Percentiles rank a stretch among this genome's conserved stretches.
phyloP scores from a whole-genome alignment of 2,888 invertebrate species.

The Patella ulyssiponensis region DNA sequence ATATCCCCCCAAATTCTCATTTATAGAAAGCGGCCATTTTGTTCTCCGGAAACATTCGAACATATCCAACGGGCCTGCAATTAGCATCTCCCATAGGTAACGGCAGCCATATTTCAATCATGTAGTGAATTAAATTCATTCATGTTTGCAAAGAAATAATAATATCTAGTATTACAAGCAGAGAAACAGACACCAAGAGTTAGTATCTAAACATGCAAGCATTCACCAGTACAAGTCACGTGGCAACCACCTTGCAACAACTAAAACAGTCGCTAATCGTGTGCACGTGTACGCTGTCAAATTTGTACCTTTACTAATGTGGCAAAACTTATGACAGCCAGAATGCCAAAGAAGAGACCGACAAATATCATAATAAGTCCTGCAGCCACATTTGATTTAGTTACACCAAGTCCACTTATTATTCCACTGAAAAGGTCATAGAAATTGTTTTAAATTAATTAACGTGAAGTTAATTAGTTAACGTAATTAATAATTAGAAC shows the following conservation, averaged over 20 bases:
- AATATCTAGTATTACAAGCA: no score
- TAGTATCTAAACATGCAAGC: background rate
- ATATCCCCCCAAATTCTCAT: no score
- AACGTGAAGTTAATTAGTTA: background rate
- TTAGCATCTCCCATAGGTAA: background rate
- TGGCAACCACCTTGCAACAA: background rate
- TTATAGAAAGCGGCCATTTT: no score
- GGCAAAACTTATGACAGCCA: constrained; percentile 75
- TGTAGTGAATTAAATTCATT: no score
- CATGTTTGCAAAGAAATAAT: no score
- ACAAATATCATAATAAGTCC: constrained; percentile 86
- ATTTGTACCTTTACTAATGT: constrained; percentile 86
- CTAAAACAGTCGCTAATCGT: background rate
- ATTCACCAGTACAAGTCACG: background rate
- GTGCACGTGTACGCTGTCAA: background rate
- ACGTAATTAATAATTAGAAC: no score
- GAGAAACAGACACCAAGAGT: no score
- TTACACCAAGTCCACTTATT: constrained; percentile 80
- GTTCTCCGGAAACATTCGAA: no score
- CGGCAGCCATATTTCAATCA: no score
- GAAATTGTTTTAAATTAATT: background rate
- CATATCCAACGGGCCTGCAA: no score
- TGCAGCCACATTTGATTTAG: constrained; percentile 76
- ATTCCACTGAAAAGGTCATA: constrained; percentile 79
- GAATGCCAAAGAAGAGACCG: constrained; percentile 74